phyloP scores from a whole-genome alignment of 2,113 vertebrate genomes.

The Cercocebus atys region DNA sequence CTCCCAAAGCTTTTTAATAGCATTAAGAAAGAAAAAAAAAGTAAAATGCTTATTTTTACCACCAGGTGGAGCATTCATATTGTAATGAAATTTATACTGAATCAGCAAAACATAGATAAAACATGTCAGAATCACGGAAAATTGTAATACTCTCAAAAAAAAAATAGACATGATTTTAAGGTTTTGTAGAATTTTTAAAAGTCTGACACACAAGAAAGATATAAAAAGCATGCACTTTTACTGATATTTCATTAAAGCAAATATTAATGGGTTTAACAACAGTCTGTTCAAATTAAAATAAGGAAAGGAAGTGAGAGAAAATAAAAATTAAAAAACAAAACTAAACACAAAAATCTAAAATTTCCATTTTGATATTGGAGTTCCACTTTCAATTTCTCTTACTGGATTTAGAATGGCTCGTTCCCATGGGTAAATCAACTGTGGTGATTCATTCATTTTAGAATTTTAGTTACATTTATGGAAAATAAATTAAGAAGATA shows the following conservation, averaged over 20 bases:
- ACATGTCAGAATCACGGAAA: background rate
- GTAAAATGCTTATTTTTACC: background rate
- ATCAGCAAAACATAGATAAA: background rate
- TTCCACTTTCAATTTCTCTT: background rate
- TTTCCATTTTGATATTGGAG: background rate
- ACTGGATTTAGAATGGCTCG: background rate
- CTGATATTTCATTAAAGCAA: background rate
- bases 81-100: background rate
- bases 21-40: background rate
- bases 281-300: background rate
- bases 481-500: background rate
- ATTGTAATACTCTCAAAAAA: background rate
- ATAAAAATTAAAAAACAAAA: background rate
- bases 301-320: background rate
- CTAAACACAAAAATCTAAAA: background rate
- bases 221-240: background rate
- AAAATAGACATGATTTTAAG: background rate
- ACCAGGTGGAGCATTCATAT: conserved; percentile 49
- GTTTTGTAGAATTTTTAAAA: background rate
- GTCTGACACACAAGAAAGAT: background rate
- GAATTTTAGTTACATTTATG: background rate
- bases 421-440: background rate
- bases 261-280: background rate
- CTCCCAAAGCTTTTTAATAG: background rate
- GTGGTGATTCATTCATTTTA: background rate